Conservation (phyloP, 2,888 invertebrate species). For the Xanthorhoe designata region DNA sequence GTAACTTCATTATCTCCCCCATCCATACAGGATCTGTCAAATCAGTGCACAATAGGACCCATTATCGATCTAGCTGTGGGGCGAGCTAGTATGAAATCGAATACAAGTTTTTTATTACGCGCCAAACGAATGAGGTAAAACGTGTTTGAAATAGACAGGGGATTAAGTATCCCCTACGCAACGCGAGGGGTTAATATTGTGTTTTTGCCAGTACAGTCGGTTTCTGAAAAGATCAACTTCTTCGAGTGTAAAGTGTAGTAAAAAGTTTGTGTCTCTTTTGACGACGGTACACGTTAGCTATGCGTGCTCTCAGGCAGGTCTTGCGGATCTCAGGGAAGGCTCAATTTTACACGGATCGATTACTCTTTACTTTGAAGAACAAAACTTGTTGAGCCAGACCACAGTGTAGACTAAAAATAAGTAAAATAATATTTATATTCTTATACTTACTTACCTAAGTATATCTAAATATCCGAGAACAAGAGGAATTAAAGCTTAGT, state of each 20-base stretch:
- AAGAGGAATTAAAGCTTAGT: too few species aligned
- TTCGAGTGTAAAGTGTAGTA: background rate
- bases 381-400: slow-evolving; percentile 26
- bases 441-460: too few species aligned
- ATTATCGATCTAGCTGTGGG: slow-evolving; percentile 66
- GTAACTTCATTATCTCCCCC: slow-evolving; percentile 48
- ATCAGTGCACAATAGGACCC: slow-evolving; percentile 61
- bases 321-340: slow-evolving; percentile 65
- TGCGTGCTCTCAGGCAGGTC: slow-evolving; percentile 68
- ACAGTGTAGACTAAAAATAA: slow-evolving; percentile 27
- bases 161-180: slow-evolving; percentile 80
- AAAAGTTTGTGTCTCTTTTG: slow-evolving; percentile 23
- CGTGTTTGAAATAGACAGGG: slow-evolving; percentile 85
- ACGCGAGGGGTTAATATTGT: slow-evolving; percentile 56
- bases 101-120: slow-evolving; percentile 81
- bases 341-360: slow-evolving; percentile 78
- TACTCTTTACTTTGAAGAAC: slow-evolving; percentile 64
- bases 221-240: slow-evolving; percentile 14
- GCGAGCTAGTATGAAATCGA: slow-evolving; percentile 70
- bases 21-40: slow-evolving; percentile 62
- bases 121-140: slow-evolving; percentile 83
- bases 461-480: too few species aligned
- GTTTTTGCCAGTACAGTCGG: slow-evolving; percentile 26
- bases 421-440: background rate
- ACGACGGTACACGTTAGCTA: slow-evolving; percentile 46